Percentiles rank a stretch among this genome's conserved stretches.
These are phyloP conservation scores for Microctenopoma steveboyesi DNA, from an alignment of 2,797 vertebrate genomes.

Conservation along the genomic window DNA sequence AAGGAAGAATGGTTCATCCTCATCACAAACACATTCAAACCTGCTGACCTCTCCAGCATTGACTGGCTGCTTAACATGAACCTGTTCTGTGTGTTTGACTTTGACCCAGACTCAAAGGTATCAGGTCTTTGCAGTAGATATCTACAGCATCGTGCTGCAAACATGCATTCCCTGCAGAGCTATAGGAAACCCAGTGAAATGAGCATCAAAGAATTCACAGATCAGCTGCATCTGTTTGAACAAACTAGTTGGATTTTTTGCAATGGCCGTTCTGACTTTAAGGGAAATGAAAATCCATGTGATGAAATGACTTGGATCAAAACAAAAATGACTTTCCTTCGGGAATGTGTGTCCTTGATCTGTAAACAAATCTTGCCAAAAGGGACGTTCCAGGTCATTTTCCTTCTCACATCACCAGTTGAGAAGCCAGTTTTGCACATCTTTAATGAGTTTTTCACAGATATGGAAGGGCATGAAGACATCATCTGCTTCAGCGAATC, in stretches of 20 bases:
- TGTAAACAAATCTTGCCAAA: slow-evolving; percentile 86
- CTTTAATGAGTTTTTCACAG: slow-evolving; percentile 86
- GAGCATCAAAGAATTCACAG: slow-evolving; percentile 71
- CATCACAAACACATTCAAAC: slow-evolving; percentile 83
- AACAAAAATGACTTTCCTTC: slow-evolving; percentile 82
- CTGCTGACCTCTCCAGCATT: slow-evolving; percentile 73
- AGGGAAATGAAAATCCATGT: slow-evolving; percentile 79
- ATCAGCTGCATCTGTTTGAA: slow-evolving; percentile 80
- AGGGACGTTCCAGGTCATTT: slow-evolving; percentile 83
- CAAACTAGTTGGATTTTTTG: slow-evolving; percentile 91
- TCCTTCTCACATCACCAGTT: slow-evolving; percentile 83
- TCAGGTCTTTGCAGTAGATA: slow-evolving; percentile 84
- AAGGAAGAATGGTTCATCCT: slow-evolving; percentile 85
- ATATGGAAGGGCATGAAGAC: slow-evolving; percentile 87
- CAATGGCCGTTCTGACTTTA: slow-evolving; percentile 84
- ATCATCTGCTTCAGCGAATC: slow-evolving; percentile 86
- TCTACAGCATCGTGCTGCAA: slow-evolving; percentile 78
- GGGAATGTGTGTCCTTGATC: slow-evolving; percentile 83
- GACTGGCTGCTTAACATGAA: slow-evolving; percentile 85
- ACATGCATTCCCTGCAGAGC: slow-evolving; percentile 82
- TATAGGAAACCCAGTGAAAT: slow-evolving; percentile 74
- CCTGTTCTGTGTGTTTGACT: slow-evolving; percentile 88
- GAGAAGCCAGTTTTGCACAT: slow-evolving; percentile 85
- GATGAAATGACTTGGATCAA: slow-evolving; percentile 87
- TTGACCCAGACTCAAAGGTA: slow-evolving; percentile 84